Conservation (phyloP, 2,797 vertebrate genomes). For the Acipenser ruthenus region DNA sequence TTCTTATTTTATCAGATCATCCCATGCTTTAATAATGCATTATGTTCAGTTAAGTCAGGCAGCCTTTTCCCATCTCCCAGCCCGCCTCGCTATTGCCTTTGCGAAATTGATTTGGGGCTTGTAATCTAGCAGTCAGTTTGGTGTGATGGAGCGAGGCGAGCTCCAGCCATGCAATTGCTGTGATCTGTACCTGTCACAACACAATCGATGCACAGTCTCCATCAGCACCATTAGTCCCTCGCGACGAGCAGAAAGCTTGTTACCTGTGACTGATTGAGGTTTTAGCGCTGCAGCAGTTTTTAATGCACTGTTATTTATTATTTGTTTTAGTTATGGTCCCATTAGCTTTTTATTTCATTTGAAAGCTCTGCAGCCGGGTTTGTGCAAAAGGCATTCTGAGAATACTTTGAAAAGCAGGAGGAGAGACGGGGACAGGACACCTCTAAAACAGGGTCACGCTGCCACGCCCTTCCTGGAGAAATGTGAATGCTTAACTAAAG, state of each 20-base stretch:
- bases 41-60: neutral
- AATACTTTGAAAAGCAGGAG: too few species aligned
- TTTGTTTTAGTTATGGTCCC: neutral
- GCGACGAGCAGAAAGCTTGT: neutral
- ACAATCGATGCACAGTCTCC: neutral
- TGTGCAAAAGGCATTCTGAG: neutral
- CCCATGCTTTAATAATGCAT: constrained; percentile 1
- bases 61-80: neutral
- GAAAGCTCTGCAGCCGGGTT: neutral
- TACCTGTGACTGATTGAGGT: neutral
- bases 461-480: too few species aligned
- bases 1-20: neutral
- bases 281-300: neutral
- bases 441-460: too few species aligned
- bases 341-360: neutral
- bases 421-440: too few species aligned
- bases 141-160: neutral
- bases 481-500: too few species aligned
- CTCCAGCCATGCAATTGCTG: neutral
- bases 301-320: neutral
- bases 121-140: constrained; percentile 3
- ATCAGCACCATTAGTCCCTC: neutral
- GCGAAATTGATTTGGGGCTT: neutral
- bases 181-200: neutral
- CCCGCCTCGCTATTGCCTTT: neutral